Evolutionary conservation across 2,888 invertebrate genomes (phyloP), one percentile per base, ranked within the genome.

Genomic region (Protophormia terraenovae): DNA sequence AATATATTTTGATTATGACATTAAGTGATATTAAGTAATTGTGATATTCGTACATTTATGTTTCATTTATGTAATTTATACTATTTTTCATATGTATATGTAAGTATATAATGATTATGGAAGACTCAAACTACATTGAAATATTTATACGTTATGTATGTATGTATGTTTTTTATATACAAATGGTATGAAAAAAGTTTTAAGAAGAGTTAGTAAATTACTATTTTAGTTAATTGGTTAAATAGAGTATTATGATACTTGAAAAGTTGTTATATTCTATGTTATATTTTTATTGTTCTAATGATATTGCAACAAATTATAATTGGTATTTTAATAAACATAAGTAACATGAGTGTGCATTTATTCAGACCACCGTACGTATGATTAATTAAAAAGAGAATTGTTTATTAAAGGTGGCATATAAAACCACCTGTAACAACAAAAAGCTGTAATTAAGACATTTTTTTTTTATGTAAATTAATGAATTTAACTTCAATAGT

Each of bases 51-150:
- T 24, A 41, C 19, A 64, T 72, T 10, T 41, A 24, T 19, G 19
- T 50, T 27, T 38, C 50, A n/a, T 45, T 16, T 19, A 19, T 55
- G 19, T 67, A 24, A 55, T 76, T 29, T 66, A 55, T 55, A 19
- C 38, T 24, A 64, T 67, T 19, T 78, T 27, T 38, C 55, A 62
- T 55, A 41, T 66, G 22, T 47, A 22, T 55, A 32, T 45, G 12
- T 5, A 69, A 38, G 45, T 78, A 24, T 41, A 50, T 38, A 71
- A 71, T 73, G 47, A 62, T 62, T 53, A 75, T 83, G 86, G 86
- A 86, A 86, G 86, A 86, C 86, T 86, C 80, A 76, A 77, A 83
- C 71, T 79, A 79, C 75, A 60, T 66, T 71, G 41, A 71, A 73
- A 71, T 82, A n/a, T n/a, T n/a, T n/a, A 62, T 79, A 41, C 32